Evolutionary conservation across 2,888 invertebrate genomes (phyloP), one percentile per base, ranked within the genome.

Genomic region (Macaria notata): DNA sequence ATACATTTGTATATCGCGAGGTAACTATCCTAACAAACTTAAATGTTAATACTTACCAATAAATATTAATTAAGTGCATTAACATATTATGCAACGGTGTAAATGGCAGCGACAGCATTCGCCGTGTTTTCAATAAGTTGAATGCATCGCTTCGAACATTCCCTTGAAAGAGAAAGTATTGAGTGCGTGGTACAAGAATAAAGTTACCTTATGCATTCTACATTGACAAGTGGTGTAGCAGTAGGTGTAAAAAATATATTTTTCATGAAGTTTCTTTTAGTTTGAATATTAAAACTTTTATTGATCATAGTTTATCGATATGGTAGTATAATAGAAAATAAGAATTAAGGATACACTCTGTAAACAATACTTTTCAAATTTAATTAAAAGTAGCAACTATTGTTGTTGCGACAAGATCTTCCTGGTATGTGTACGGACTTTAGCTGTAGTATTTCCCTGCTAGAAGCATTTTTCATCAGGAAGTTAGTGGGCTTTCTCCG

Each of bases 141-240:
- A 19, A 19, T 1, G 57, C 61, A 58, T 46, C 56, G 46, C 42
- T 54, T 48, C 53, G 19, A 64, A 56, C 31, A 38, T 43, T 48
- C 61, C 52, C 62, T 59, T 59, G 56, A 63, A 63, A 66, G 76
- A 71, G 77, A 77, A 77, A 77, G 75, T 42, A 9, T 39, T 36
- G n/a, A 46, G 41, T 53, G 46, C 59, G 59, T 19, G 19, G 19
- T 2, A 19, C 19, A 19, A 19, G 19, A 19, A 19, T 19, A 19
- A 2, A 19, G 19, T 1, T 19, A 19, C 19, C 19, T 19, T 19
- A 19, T 19, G 19, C 38, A 38, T 38, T 38, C 38, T 38, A 38
- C 38, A 38, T 8, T 38, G 8, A 38, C 19, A 19, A 19, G 19
- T 19, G 19, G 19, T 19, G 19, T 19, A 19, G 19, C 19, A 19